Percentiles rank a stretch among this genome's conserved stretches.
These are phyloP conservation scores for Megaleporinus macrocephalus DNA, from an alignment of 2,113 vertebrate genomes.

Conservation along the genomic window DNA sequence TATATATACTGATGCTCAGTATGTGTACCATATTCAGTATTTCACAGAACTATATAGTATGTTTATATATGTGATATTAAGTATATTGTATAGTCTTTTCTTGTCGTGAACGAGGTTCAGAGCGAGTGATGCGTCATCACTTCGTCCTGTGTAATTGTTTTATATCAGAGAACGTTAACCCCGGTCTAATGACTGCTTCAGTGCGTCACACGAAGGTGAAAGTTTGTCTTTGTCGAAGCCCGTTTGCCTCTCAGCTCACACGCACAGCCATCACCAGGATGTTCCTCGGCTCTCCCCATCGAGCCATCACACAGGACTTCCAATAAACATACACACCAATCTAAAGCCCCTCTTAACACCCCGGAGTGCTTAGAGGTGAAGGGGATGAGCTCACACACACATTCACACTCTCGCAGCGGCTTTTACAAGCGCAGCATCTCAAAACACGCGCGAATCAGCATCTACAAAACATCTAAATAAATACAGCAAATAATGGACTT, in stretches of 20 bases:
- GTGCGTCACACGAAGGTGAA: slow-evolving; percentile 41
- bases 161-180: too few species aligned
- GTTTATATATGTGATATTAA: too few species aligned
- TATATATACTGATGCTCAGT: too few species aligned
- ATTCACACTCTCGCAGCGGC: slow-evolving; percentile 49
- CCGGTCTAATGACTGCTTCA: too few species aligned
- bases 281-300: slow-evolving; percentile 68
- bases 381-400: slow-evolving; percentile 56
- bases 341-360: slow-evolving; percentile 47
- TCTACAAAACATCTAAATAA: slow-evolving; percentile 39
- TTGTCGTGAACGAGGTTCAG: too few species aligned
- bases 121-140: too few species aligned
- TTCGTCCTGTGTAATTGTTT: too few species aligned
- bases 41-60: too few species aligned
- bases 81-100: too few species aligned
- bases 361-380: slow-evolving; percentile 25
- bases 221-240: slow-evolving; percentile 46
- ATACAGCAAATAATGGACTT: slow-evolving; percentile 47
- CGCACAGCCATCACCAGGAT: slow-evolving; percentile 60
- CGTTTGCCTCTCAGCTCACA: slow-evolving; percentile 49
- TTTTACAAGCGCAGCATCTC: slow-evolving; percentile 24
- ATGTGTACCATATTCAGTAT: too few species aligned
- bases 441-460: slow-evolving; percentile 7
- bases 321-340: slow-evolving; percentile 75
- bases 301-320: slow-evolving; percentile 64